Evolutionary conservation across 2,797 vertebrate species (phyloP).

Genomic region (Microctenopoma stevenorrisi): DNA sequence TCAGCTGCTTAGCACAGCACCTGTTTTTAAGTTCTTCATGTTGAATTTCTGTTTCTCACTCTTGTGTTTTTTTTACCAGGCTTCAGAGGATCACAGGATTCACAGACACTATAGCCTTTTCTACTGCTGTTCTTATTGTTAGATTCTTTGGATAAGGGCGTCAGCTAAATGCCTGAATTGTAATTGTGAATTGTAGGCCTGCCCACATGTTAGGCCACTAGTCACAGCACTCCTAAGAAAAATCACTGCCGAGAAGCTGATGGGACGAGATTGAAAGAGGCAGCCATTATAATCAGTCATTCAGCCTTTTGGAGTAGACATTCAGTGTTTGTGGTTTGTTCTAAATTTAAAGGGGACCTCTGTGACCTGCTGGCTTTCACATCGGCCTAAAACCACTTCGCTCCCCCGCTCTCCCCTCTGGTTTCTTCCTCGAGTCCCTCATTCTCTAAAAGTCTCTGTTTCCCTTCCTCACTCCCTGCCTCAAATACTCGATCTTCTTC

Average conservation of each 20-base stretch:
- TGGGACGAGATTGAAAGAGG: slow-evolving; percentile 78
- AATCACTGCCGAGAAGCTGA: slow-evolving; percentile 61
- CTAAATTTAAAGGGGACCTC: slow-evolving; percentile 82
- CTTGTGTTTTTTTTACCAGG: neutral
- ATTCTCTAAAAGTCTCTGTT: slow-evolving; percentile 39
- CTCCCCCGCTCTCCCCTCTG: slow-evolving; percentile 28
- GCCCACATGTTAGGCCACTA: slow-evolving; percentile 71
- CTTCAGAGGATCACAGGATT: slow-evolving; percentile 65
- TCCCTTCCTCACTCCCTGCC: slow-evolving; percentile 21
- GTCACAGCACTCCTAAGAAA: slow-evolving; percentile 73
- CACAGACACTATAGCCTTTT: slow-evolving; percentile 47
- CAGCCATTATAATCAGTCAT: slow-evolving; percentile 83
- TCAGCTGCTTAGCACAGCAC: slow-evolving; percentile 47
- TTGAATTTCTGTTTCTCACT: slow-evolving; percentile 19
- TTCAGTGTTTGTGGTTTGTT: slow-evolving; percentile 78
- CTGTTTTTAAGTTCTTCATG: slow-evolving; percentile 53
- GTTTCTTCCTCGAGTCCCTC: slow-evolving; percentile 44
- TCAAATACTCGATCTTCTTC: slow-evolving; percentile 11
- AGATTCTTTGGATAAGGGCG: slow-evolving; percentile 59
- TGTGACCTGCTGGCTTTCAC: slow-evolving; percentile 81
- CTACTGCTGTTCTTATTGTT: slow-evolving; percentile 63
- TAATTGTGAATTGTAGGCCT: slow-evolving; percentile 74
- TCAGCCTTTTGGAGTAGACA: slow-evolving; percentile 77
- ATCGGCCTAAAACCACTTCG: slow-evolving; percentile 52
- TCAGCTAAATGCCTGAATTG: slow-evolving; percentile 76